Percentiles rank a stretch among this genome's conserved stretches.
phyloP scores from a whole-genome alignment of 2,888 invertebrate species.

The Elmis aenea region DNA sequence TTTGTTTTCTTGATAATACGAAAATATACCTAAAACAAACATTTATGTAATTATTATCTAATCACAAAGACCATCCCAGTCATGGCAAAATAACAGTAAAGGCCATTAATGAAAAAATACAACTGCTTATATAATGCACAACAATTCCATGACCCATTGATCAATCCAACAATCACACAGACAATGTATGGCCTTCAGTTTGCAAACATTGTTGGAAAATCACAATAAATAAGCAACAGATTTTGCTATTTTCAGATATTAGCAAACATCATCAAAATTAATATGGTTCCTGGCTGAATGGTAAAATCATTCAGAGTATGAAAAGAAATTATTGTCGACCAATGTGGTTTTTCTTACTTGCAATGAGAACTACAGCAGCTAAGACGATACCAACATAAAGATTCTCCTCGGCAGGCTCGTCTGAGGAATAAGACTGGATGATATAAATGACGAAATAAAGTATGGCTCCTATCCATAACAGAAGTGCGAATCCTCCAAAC shows the following conservation, averaged over 20 bases:
- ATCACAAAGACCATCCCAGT: slow-evolving; percentile 95
- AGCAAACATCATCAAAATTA: no score
- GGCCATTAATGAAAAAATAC: no score
- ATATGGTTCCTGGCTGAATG: no score
- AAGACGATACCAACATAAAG: slow-evolving; percentile 94
- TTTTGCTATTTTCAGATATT: no score
- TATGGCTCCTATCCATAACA: slow-evolving; percentile 95
- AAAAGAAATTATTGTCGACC: no score
- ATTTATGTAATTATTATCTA: slow-evolving; percentile 2
- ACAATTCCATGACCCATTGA: no score
- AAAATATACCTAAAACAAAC: slow-evolving; percentile 53
- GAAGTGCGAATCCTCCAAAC: slow-evolving; percentile 93
- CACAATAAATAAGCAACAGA: no score
- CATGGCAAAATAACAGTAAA: no score
- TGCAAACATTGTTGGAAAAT: no score
- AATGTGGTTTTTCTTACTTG: slow-evolving; percentile 63
- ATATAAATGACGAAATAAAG: slow-evolving; percentile 96
- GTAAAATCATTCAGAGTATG: no score
- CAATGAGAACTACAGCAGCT: slow-evolving; percentile 94
- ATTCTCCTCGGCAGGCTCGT: slow-evolving; percentile 95
- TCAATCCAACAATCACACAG: no score
- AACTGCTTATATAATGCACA: slow-evolving; percentile 95
- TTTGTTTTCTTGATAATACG: slow-evolving; percentile 58
- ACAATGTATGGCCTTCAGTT: no score
- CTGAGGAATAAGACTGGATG: slow-evolving; percentile 87